Conservation (phyloP, 2,888 invertebrate genomes). For the Orchesella flavescens region DNA sequence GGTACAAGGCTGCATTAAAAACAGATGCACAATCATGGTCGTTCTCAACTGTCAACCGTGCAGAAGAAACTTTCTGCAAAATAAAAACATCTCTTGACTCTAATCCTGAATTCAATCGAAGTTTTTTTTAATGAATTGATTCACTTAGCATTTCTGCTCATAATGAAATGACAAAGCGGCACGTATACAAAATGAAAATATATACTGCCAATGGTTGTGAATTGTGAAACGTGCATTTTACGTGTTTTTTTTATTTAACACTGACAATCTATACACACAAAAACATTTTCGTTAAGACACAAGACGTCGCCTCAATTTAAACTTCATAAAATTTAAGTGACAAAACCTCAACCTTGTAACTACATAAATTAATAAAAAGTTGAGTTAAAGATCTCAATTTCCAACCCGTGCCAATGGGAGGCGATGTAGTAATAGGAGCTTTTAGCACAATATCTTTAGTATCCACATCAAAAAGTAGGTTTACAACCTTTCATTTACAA, state of each 20-base stretch:
- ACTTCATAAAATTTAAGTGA: background rate
- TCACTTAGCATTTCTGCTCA: no score
- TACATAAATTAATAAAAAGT: conserved; percentile 1
- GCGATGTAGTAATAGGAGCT: background rate
- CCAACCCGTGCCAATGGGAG: background rate
- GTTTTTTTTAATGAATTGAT: background rate
- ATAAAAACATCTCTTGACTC: background rate
- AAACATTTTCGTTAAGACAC: background rate
- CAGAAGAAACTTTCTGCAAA: background rate
- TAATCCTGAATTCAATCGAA: background rate
- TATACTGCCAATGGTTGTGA: no score
- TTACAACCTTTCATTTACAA: conserved; percentile 40
- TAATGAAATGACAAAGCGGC: no score
- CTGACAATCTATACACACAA: no score
- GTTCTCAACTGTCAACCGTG: conserved; percentile 21
- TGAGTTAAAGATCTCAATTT: background rate
- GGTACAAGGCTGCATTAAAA: conserved; percentile 45
- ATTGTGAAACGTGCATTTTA: no score
- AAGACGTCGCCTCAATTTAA: background rate
- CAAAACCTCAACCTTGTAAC: conserved; percentile 3
- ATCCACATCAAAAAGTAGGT: conserved; percentile 26
- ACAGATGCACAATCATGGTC: conserved; percentile 46
- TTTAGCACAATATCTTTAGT: no score
- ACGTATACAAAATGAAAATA: no score
- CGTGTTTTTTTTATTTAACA: no score